Base-by-base conservation (phyloP, 2,113 vertebrate species). In the Chloebia gouldiae region DNA sequence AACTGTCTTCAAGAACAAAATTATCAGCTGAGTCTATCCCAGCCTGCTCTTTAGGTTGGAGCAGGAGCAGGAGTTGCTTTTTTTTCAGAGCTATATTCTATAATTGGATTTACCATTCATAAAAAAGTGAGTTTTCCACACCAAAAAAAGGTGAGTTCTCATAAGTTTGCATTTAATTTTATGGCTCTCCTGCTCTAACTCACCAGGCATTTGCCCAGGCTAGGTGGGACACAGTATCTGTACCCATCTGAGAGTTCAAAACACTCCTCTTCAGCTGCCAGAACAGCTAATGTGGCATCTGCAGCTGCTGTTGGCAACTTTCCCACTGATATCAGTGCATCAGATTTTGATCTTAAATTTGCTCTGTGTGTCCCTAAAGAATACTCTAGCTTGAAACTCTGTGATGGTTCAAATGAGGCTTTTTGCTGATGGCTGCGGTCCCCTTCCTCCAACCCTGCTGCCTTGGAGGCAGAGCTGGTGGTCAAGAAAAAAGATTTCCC, bases 261-360 rank as follows among this genome's bases (percentile, higher is more conserved):
- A 63, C 9, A 63, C 59, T 83, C 25, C 22, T 80, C 27, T 82
- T 1, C 64, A 71, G 81, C 90, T 94, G 51, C 79, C 68, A 66
- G 44, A 66, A 56, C 11, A 80, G 44, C 37, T 65, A 37, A 65
- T 44, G 81, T 51, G 50, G 56, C 76, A 37, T 59, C n/a, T 93
- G 71, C 64, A 88, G 71, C 75, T 90, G 81, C 82, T 91, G 35
- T 14, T 95, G 90, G 87, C 2, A 0, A 49, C 47, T 66, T 92
- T 92, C 54, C 84, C 60, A n/a, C 51, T 83, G 75, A 44, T 90
- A 49, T 35, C 70, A 71, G 39, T 16, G 49, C 60, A 83, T 20
- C 39, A 86, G 64, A 40, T 88, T 94, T 93, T 80, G 59, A 77
- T 94, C 92, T 88, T 90, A 82, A 81, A 65, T 88, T 90, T 92